Conservation (phyloP, 2,797 vertebrate genomes). For the Antrozous pallidus region DNA sequence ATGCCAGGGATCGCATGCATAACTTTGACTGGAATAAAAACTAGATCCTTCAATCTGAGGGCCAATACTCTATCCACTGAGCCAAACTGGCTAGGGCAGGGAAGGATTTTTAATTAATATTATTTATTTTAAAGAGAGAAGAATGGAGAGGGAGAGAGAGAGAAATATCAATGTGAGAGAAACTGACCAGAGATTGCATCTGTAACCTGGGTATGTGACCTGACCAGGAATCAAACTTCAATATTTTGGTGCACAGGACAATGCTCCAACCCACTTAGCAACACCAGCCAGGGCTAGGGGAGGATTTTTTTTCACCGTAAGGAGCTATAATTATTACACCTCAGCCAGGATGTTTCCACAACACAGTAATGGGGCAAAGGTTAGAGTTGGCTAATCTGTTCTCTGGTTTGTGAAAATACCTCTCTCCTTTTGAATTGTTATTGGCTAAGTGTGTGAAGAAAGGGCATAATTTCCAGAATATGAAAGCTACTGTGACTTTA, state of each 20-base stretch:
- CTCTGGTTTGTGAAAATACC: neutral
- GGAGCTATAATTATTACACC: constrained; percentile 9
- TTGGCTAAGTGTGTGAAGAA: neutral
- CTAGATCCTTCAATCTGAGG: too few species aligned
- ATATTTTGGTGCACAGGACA: neutral
- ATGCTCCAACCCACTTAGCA: neutral
- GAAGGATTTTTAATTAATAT: too few species aligned
- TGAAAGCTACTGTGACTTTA: neutral
- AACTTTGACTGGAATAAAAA: too few species aligned
- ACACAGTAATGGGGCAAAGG: neutral
- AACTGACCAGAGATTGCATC: neutral
- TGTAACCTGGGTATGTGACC: neutral
- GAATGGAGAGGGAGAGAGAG: neutral
- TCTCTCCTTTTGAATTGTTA: neutral
- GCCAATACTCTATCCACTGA: too few species aligned
- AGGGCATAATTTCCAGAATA: neutral
- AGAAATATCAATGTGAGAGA: neutral
- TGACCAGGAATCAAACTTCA: neutral
- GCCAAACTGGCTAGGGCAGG: too few species aligned
- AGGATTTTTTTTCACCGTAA: constrained; percentile 44
- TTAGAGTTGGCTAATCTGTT: neutral
- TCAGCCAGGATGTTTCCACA: constrained; percentile 34
- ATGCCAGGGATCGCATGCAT: too few species aligned
- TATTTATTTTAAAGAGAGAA: neutral
- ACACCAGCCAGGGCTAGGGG: constrained; percentile 18